Percentiles rank a stretch among this genome's conserved stretches.
Conservation (phyloP, 1,140 invertebrate genomes). For the Diorhabda carinulata region DNA sequence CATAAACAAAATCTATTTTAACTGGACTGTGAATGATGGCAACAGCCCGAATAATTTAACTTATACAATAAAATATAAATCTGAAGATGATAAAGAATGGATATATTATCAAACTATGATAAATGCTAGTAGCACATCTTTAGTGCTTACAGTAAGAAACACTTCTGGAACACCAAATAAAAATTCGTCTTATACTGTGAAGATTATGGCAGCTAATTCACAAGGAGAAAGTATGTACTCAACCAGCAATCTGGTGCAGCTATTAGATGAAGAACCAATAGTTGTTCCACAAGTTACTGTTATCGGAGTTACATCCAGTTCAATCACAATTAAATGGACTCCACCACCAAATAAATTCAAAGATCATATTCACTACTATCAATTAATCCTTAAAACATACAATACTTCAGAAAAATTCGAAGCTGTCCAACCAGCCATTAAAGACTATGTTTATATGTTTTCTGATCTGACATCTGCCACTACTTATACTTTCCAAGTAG, state of each 20-base stretch:
- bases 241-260: constrained; percentile 47
- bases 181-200: constrained; percentile 48
- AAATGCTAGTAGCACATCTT: constrained; percentile 50
- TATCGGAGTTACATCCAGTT: constrained; percentile 71
- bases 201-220: constrained; percentile 53
- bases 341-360: constrained; percentile 60
- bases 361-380: constrained; percentile 72
- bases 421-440: constrained; percentile 60
- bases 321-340: constrained; percentile 75
- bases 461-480: constrained; percentile 70
- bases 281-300: constrained; percentile 74
- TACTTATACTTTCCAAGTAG: constrained; percentile 70
- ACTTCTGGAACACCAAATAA: constrained; percentile 33
- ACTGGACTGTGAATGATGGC: constrained; percentile 77
- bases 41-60: constrained; percentile 63
- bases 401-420: constrained; percentile 54
- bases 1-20: constrained; percentile 68
- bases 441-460: constrained; percentile 69
- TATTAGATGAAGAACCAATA: constrained; percentile 62
- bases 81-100: constrained; percentile 54
- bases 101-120: constrained; percentile 52
- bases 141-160: constrained; percentile 49
- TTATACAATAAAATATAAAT: constrained; percentile 62
- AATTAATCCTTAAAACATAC: constrained; percentile 62
- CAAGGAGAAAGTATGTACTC: constrained; percentile 52